Evolutionary conservation across 1,140 invertebrate genomes (phyloP), one percentile per base, ranked within the genome.

Genomic region (Penaeus vannamei): DNA sequence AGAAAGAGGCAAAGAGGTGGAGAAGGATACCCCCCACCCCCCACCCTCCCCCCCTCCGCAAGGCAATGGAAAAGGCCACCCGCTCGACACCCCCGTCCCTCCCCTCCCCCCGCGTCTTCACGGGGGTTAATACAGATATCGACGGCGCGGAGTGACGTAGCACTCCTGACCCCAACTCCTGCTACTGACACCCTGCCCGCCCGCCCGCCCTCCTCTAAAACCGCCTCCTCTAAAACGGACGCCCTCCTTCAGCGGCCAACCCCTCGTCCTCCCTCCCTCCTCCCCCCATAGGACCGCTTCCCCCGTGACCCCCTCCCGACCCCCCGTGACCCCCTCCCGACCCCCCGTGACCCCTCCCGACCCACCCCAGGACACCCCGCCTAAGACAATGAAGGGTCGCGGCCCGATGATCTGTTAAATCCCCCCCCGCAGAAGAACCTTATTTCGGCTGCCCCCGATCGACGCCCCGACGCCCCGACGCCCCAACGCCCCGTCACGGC

Each of bases 41-140:
- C 4, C 36, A 2, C 19, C 29, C 8, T 20, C 26, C 3, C 0
- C 53, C 26, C 59, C 53, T 20, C 20, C 59, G 59, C 53, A 53
- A 53, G 53, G 53, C 53, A 53, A 53, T 53, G 17, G 53, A 53
- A n/a, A 53, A 53, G 53, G 53, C 53, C 53, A 23, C 53, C 23
- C 59, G 20, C 36, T 82, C 36, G 42, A 10, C 42, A 19, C 59
- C 80, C 26, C 26, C 53, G 14, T 32, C 53, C 46, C n/a, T n/a
- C 53, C 80, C 59, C 53, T 82, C 53, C 53, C 53, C 26, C 80
- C 59, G 12, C 53, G 26, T 82, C 80, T 53, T 36, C 46, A 36
- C 81, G 82, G 87, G 87, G 87, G 87, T 84, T 89, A 89, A 89
- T 89, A 89, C 87, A 89, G 87, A 89, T 89, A 89, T 89, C 87